phyloP scores from a whole-genome alignment of 2,113 vertebrate genomes.

The Cervus canadensis region DNA sequence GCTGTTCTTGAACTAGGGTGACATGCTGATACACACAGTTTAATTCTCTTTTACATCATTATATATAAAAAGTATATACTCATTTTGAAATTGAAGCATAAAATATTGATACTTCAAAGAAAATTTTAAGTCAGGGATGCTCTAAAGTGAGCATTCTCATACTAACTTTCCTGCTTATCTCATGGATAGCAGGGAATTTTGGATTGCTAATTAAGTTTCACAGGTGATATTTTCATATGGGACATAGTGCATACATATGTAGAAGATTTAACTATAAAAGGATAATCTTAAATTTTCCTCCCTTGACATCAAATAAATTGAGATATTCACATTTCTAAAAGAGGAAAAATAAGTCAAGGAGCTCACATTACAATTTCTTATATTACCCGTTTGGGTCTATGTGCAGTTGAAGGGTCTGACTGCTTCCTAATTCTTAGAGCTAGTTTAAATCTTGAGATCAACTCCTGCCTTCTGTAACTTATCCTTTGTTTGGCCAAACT shows the following conservation, averaged over 20 bases:
- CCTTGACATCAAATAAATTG: not conserved
- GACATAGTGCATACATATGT: not conserved
- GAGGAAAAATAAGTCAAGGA: not conserved
- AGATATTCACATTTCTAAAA: not conserved
- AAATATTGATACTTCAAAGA: not conserved
- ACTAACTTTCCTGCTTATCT: not conserved
- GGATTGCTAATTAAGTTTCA: not conserved
- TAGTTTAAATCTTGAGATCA: not conserved
- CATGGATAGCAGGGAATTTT: not conserved
- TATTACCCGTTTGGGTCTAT: not conserved
- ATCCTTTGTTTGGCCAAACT: not conserved
- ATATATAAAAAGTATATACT: not conserved
- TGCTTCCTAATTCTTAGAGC: conserved; percentile 2
- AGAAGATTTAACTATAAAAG: not conserved
- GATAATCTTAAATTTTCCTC: not conserved
- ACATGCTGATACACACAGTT: not conserved
- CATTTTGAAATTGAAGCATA: not conserved
- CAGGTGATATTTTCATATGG: not conserved
- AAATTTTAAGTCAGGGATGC: not conserved
- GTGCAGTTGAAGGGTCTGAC: not conserved
- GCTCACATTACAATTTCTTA: not conserved
- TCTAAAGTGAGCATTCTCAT: not conserved
- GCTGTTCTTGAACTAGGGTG: not conserved
- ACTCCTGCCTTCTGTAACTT: not conserved
- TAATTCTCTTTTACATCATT: not conserved